Evolutionary conservation across 2,113 vertebrate genomes (phyloP).

Genomic region (Esox niger): DNA sequence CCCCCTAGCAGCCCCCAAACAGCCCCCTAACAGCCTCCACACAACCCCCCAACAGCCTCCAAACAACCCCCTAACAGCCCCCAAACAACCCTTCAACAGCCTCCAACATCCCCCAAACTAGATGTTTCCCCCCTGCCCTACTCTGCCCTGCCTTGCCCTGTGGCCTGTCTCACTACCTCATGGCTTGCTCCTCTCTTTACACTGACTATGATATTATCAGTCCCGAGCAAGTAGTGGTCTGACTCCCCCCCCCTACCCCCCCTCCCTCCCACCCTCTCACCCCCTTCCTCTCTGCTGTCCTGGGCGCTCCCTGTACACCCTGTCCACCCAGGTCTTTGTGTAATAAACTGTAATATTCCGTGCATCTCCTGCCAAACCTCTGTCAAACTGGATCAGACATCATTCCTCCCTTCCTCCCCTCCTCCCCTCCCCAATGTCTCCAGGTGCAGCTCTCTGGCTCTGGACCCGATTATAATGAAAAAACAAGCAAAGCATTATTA

Average conservation of each 20-base stretch:
- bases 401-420: constrained; percentile 43
- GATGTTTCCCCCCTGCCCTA: constrained; percentile 22
- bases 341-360: no score
- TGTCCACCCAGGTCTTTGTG: no score
- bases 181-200: constrained; percentile 31
- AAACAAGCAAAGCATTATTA: constrained; percentile 57
- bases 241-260: no score
- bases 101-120: no score
- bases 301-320: no score
- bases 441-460: constrained; percentile 59
- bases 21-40: no score
- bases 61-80: no score
- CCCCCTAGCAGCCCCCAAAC: no score
- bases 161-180: constrained; percentile 11
- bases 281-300: no score
- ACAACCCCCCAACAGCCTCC: no score
- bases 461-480: constrained; percentile 36
- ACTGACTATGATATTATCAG: constrained; percentile 32
- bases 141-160: neutral
- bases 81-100: no score
- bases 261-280: no score
- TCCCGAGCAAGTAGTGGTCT: neutral
- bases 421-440: constrained; percentile 44
- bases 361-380: constrained; percentile 46
- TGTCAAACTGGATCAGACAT: constrained; percentile 52